Percentiles rank a stretch among this genome's conserved stretches.
These are phyloP conservation scores for Agrenia bidenticulata DNA, from an alignment of 2,888 invertebrate genomes.

Conservation along the genomic window DNA sequence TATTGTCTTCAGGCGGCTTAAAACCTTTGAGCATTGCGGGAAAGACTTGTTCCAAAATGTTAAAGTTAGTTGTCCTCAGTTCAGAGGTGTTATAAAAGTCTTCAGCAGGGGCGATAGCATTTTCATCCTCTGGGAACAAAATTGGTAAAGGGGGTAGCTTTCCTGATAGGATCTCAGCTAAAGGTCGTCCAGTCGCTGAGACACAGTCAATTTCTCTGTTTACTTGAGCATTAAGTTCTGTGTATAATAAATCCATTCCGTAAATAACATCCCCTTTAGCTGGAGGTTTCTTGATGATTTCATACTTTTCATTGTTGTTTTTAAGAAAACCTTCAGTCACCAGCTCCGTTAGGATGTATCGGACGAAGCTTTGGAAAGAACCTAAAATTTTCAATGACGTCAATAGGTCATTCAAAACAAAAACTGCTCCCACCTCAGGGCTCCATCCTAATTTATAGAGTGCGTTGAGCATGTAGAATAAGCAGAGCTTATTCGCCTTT, in stretches of 20 bases:
- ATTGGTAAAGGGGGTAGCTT: slow-evolving; percentile 6
- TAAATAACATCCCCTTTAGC: neutral
- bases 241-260: neutral
- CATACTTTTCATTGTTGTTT: neutral
- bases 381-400: slow-evolving; percentile 8
- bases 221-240: neutral
- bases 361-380: slow-evolving; percentile 14
- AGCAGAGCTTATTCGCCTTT: neutral
- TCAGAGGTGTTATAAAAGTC: slow-evolving; percentile 10
- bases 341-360: slow-evolving; percentile 22
- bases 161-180: slow-evolving; percentile 21
- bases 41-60: neutral
- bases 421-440: neutral
- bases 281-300: slow-evolving; percentile 10
- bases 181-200: slow-evolving; percentile 3
- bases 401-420: slow-evolving; percentile 17
- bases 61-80: neutral
- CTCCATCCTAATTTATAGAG: neutral
- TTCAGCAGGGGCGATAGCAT: slow-evolving; percentile 12
- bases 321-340: slow-evolving; percentile 14
- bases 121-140: slow-evolving; percentile 25
- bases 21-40: neutral
- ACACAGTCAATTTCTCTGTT: neutral
- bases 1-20: no score
- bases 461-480: neutral